These are phyloP conservation scores for Zygaena filipendulae DNA, from an alignment of 2,888 invertebrate genomes.

Conservation along the genomic window DNA sequence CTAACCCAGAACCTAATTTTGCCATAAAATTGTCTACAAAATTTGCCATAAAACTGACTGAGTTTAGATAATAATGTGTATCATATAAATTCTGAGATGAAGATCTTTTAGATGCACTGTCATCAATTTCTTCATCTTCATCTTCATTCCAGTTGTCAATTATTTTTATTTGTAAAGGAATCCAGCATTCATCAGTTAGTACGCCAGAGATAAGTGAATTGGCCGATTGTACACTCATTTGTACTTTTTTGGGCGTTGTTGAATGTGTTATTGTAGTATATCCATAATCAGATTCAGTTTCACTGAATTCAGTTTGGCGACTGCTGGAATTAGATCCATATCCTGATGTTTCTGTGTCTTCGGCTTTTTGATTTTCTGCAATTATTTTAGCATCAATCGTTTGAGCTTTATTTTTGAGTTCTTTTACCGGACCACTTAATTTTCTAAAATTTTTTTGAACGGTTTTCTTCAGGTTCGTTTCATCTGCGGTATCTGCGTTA, in stretches of 20 bases:
- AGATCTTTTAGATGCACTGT: conserved; percentile 33
- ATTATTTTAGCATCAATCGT: conserved; percentile 17
- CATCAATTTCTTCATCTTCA: conserved; percentile 39
- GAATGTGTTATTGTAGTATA: conserved; percentile 72
- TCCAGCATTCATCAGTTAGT: conserved; percentile 64
- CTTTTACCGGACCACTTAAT: conserved; percentile 29
- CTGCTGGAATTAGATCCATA: conserved; percentile 62
- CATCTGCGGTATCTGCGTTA: conserved; percentile 21
- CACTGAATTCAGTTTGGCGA: conserved; percentile 50
- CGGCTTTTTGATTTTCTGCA: conserved; percentile 29
- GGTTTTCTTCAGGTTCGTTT: conserved; percentile 38
- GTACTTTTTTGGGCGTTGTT: conserved; percentile 68
- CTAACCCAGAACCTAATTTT: conserved; percentile 67
- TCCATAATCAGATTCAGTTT: conserved; percentile 70
- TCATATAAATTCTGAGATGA: conserved; percentile 45
- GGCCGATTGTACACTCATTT: conserved; percentile 42
- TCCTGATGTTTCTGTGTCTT: conserved; percentile 65
- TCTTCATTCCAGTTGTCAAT: conserved; percentile 47
- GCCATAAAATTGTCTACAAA: conserved; percentile 74
- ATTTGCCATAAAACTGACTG: conserved; percentile 74
- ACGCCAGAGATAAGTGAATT: conserved; percentile 48
- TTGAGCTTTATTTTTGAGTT: conserved; percentile 20
- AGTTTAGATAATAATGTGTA: conserved; percentile 69
- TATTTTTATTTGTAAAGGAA: conserved; percentile 44
- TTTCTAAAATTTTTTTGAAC: conserved; percentile 40